phyloP scores from a whole-genome alignment of 2,888 invertebrate genomes.

The Acronicta aceris region DNA sequence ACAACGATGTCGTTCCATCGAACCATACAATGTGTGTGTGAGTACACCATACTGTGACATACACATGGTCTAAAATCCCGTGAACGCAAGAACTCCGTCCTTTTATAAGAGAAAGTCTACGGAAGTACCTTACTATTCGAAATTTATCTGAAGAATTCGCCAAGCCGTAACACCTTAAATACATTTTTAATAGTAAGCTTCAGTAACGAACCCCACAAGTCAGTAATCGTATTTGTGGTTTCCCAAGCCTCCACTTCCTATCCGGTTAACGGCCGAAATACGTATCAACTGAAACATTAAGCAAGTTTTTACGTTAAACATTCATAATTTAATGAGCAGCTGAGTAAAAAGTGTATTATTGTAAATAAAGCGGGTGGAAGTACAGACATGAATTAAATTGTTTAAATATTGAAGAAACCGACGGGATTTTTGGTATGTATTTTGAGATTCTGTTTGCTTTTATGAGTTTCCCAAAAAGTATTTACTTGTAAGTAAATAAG shows the following conservation, averaged over 20 bases:
- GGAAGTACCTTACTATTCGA: no score
- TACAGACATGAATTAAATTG: background rate
- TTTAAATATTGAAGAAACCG: background rate
- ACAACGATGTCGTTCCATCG: no score
- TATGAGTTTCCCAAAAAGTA: no score
- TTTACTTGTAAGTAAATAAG: no score
- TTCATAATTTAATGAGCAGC: conserved; percentile 25
- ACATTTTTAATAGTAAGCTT: conserved; percentile 48
- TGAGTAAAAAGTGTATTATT: conserved; percentile 8
- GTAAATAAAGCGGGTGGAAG: conserved; percentile 7
- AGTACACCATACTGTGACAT: no score
- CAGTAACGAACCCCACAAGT: conserved; percentile 32
- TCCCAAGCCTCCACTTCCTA: conserved; percentile 6
- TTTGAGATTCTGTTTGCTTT: background rate
- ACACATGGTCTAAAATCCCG: no score
- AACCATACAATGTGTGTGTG: no score
- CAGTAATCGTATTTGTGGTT: conserved; percentile 55
- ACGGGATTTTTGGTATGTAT: background rate
- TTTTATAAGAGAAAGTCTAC: no score
- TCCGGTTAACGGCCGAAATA: conserved; percentile 52
- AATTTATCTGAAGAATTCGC: conserved; percentile 23
- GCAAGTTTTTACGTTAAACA: conserved; percentile 31
- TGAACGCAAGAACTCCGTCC: no score
- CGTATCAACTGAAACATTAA: conserved; percentile 46
- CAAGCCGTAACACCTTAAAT: conserved; percentile 31